Base-by-base conservation (phyloP, 2,888 invertebrate species). In the Melanotus villosus region DNA sequence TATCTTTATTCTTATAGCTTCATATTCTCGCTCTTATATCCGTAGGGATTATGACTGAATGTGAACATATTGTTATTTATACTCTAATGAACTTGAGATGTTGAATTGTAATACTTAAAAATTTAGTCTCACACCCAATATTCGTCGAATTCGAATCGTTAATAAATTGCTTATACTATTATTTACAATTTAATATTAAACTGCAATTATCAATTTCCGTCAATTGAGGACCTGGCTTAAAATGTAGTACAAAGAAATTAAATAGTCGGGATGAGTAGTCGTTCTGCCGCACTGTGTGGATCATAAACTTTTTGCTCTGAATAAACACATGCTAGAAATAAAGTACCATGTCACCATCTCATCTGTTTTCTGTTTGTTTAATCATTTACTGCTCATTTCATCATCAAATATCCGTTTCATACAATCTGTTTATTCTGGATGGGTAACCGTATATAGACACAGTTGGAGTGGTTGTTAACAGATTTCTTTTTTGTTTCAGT, bases 401-500 rank as follows among this genome's bases (percentile, higher is more conserved):
- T 65, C 60, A 45, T 65, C 36, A 50, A 68, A 68, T 68, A 65
- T 71, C 67, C 60, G 68, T 54, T 64, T 32, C 59, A 54, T 54
- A 56, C 43, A 50, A 41, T 21, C 30, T 65, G 59, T 56, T 59
- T 69, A 60, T 56, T 63, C 34, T 54, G 36, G 36, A 60, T 54
- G 36, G 16, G 43, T 32, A 18, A 18, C 34, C 52, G n/a, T 32
- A 43, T 19, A 43, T 38, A 23, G 10, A 54, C 9, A 36, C 10
- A 18, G 65, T 14, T 19, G 21, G 16, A 56, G 26, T 43, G 54
- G 32, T 14, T 41, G 43, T 52, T 41, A 58, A 58, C 38, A 36
- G 38, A n/a, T 52, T 67, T 58, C 65, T 80, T 78, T 82, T 87
- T 87, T 87, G 87, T 90, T 85, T 23, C 89, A 92, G 92, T 92